Conservation (phyloP, 1,140 invertebrate genomes). For the Heliconius eleuchia region DNA sequence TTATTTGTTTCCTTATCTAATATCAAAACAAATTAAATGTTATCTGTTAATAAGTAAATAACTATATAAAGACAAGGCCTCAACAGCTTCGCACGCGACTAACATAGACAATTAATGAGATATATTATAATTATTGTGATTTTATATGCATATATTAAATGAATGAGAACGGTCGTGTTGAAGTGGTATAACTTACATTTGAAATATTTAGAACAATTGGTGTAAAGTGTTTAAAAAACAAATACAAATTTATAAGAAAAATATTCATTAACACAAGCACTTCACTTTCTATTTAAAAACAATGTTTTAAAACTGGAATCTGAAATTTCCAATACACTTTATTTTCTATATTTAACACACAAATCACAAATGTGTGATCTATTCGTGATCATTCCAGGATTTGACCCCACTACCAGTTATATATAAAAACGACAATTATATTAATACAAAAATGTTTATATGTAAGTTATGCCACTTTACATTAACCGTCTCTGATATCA, state of each 20-base stretch:
- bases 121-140: constrained; percentile 61
- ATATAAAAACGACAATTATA: not conserved
- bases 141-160: constrained; percentile 53
- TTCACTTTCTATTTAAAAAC: too few relatives aligned
- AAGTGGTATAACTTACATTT: not conserved
- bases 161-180: constrained; percentile 11
- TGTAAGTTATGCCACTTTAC: not conserved
- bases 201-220: too few relatives aligned
- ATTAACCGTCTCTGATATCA: constrained; percentile 53
- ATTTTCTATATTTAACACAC: too few relatives aligned
- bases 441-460: not conserved
- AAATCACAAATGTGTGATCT: too few relatives aligned
- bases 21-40: not conserved
- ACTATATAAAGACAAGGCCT: constrained; percentile 2
- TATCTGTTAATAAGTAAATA: not conserved
- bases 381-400: too few relatives aligned
- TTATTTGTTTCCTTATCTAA: not conserved
- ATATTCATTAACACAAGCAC: too few relatives aligned
- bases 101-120: not conserved
- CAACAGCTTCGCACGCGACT: constrained; percentile 5
- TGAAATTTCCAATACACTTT: too few relatives aligned
- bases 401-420: not conserved
- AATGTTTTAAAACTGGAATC: not conserved
- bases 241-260: too few relatives aligned
- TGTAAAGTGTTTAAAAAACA: too few relatives aligned